These are phyloP conservation scores for Choloepus didactylus DNA, from an alignment of 2,797 vertebrate genomes.

Conservation along the genomic window DNA sequence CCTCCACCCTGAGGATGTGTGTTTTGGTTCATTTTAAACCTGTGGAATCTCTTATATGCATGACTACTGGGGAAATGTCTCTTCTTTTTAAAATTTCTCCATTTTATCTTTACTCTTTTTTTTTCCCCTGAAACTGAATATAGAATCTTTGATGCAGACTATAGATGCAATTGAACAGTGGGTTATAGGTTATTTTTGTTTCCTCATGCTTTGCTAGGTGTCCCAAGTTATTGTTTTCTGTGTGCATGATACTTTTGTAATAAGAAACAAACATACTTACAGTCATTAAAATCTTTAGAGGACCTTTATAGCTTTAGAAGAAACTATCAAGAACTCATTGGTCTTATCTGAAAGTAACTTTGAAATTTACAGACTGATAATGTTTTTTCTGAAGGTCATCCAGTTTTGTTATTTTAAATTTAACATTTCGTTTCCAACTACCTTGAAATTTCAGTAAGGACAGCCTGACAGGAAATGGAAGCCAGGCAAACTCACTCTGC, in stretches of 20 bases:
- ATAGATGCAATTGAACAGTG: background rate
- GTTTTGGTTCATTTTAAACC: background rate
- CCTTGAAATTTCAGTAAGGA: background rate
- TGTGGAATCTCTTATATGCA: background rate
- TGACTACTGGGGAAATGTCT: background rate
- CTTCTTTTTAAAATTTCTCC: background rate
- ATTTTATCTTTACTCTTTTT: background rate
- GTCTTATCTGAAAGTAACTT: constrained; percentile 32
- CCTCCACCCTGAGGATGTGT: background rate
- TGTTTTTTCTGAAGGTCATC: background rate
- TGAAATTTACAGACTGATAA: background rate
- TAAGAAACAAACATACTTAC: background rate
- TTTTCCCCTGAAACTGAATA: background rate
- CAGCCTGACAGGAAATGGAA: background rate
- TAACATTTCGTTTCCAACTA: background rate
- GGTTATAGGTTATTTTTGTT: background rate
- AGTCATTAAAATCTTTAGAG: background rate
- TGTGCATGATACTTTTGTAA: background rate
- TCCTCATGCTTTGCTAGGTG: background rate
- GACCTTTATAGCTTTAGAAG: background rate
- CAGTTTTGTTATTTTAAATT: background rate
- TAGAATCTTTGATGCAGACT: background rate
- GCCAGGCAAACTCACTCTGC: background rate
- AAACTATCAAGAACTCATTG: background rate
- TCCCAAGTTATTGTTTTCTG: background rate